Evolutionary conservation across 1,140 invertebrate species (phyloP), one percentile per base, ranked within the genome.

Genomic region (Drusus annulatus): DNA sequence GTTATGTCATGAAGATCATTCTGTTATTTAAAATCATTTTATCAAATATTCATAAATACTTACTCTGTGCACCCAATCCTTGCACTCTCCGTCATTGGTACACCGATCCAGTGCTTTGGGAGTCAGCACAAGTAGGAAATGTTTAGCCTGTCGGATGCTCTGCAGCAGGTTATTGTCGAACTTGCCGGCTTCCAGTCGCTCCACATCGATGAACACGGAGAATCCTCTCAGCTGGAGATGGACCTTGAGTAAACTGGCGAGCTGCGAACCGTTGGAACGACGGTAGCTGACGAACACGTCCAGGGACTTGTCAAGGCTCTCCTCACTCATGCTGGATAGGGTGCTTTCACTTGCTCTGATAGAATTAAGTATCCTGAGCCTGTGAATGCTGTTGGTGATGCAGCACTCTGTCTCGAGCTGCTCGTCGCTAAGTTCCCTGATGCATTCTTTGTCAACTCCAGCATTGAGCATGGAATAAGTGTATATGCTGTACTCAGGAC

Each of bases 201-300:
- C 97, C 51, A 99, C 97, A 85, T 99, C 97, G 79, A 99, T 98
- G 87, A 99, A 99, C 1, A 98, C 97, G 15, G 95, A 94, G 87
- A 98, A 98, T 1, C 98, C 97, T 85, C 97, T 90, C 50, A 99
- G 88, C 88, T 99, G 97, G 25, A 99, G 91, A 87, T 99, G 98
- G 13, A 99, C 98, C 89, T 96, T 96, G 62, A 97, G 90, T 80
- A 96, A 90, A 91, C 95, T 96, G 54, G 98, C 98, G 82, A 99
- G 89, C 88, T 99, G 98, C 23, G 98, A 99, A 75, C 98, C 98
- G 87, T 98, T 99, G 1, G 97, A 98, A 85, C 99, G 91, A 83
- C 99, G 90, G 87, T 99, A 99, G 88, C 98, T 99, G 79, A 99
- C 97, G 88, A 99, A 99, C 3, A 99, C 98, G 88, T 99, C 98